Base-by-base conservation (phyloP, 2,888 invertebrate genomes). In the Bursaphelenchus okinawaensis region DNA sequence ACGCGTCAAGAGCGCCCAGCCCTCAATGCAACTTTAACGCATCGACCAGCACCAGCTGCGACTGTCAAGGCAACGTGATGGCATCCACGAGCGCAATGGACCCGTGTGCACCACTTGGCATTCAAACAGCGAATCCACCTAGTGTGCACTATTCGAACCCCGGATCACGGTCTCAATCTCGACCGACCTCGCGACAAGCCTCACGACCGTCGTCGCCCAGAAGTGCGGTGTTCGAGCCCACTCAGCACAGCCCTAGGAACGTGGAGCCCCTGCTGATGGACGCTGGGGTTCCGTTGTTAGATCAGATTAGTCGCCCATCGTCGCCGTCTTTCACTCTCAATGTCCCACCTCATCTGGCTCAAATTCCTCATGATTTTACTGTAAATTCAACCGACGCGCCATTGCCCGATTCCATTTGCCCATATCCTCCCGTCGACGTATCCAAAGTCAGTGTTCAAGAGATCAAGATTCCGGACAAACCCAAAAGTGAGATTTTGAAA, bases 391-490 rank as follows among this genome's bases (percentile, higher is more conserved):
- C 51, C 23, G 62, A 63, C 26, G 31, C 54, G 3, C 63, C 61
- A 12, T 58, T 73, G 65, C 78, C 76, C 26, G 78, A 79, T 59
- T 69, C 78, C 55, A 70, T 77, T 7, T 82, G 82, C 61, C 82
- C 82, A 0, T 82, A 79, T 69, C 82, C 82, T 20, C 77, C 81
- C 40, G 76, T 78, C 19, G 82, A 82, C 65, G 80, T 82, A 28
- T 76, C 74, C 51, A 72, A 75, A 62, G 78, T 82, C 52, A 78
- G 75, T n/a, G 81, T 82, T 51, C 80, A 81, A 62, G 82, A 82
- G 73, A 72, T 82, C 59, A 74, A 77, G 52, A 73, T 74, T 58
- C 71, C 67, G 27, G 81, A 83, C 50, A 75, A 78, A 55, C 79
- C 78, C 28, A 68, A 78, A 73, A 76, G 82, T 82, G 29, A 63